Conservation (phyloP, 2,113 vertebrate genomes). For the Neodontobutis hainanensis region DNA sequence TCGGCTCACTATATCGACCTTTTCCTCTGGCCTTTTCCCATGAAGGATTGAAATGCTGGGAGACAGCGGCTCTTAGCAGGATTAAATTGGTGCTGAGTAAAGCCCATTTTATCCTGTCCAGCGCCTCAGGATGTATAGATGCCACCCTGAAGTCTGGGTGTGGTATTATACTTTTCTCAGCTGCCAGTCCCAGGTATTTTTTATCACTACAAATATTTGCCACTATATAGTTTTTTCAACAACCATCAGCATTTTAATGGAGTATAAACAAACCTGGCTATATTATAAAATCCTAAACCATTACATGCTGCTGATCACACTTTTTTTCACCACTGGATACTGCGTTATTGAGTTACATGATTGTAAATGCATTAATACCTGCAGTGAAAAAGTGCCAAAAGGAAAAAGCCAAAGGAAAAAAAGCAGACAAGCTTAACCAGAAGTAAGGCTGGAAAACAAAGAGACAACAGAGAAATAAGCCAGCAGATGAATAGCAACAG, state of each 20-base stretch:
- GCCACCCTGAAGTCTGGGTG: constrained; percentile 25
- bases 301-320: constrained; percentile 6
- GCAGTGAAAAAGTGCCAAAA: constrained; percentile 8
- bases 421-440: constrained; percentile 13
- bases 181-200: constrained; percentile 26
- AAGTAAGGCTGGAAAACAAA: constrained; percentile 23
- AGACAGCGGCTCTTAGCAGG: constrained; percentile 62
- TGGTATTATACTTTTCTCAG: constrained; percentile 42
- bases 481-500: constrained; percentile 44
- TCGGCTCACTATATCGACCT: constrained; percentile 44
- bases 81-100: constrained; percentile 68
- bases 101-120: constrained; percentile 54
- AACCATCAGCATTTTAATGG: constrained; percentile 6
- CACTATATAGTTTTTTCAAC: constrained; percentile 9
- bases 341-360: constrained; percentile 21
- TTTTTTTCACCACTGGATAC: neutral
- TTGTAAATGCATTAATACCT: neutral
- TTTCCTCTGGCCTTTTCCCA: constrained; percentile 55
- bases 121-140: constrained; percentile 40
- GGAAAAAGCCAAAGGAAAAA: no score
- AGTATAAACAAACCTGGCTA: neutral
- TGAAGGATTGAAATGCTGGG: constrained; percentile 54
- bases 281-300: constrained; percentile 22
- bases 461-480: constrained; percentile 44
- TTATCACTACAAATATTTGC: constrained; percentile 31